Base-by-base conservation (phyloP, 2,888 invertebrate genomes). In the Cecidostiba fungosa region DNA sequence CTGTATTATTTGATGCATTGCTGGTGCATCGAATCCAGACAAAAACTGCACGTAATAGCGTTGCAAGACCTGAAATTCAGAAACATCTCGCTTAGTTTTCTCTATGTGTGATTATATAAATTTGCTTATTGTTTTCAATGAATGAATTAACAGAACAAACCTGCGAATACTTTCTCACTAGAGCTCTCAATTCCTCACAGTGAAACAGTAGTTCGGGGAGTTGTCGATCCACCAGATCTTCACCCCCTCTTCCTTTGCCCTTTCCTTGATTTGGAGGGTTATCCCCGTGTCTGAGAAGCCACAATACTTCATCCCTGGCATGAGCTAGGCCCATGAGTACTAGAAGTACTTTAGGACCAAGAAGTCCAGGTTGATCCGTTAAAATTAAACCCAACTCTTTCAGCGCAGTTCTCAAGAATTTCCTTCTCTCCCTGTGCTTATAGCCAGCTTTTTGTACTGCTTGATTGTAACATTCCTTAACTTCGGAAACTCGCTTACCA, bases 1-100 rank as follows among this genome's bases (percentile, higher is more conserved):
- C 91, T 98, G 98, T 92, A 97, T 96, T 89, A 97, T 95, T 88
- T 96, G 95, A 92, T 98, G 98, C 47, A 99, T 94, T 85, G 97
- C 97, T 36, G 98, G 97, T 26, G 99, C 98, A 94, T 99, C 99
- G 94, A 97, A 99, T 16, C 98, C 98, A 59, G 98, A 97, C 83
- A 99, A 94, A 94, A 99, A 99, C 94, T 99, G 99, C 39, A 99
- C 97, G 94, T 99, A 99, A 93, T 99, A 99, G 88, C 99, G 95
- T 93, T 99, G 99, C 94, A 99, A 97, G 12, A 99, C 98, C 87
- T 87, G 29, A 82, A 80, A 69, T 23, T 69, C 29, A 59, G 10
- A 26, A 82, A 70, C 12, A 36, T 66, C 2, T 19, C n/a, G n/a
- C 10, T 36, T 36, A 72, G 12, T 39, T n/a, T 23, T 59, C 54